Conservation (phyloP, 2,113 vertebrate species). For the Amblyopsis rosae region DNA sequence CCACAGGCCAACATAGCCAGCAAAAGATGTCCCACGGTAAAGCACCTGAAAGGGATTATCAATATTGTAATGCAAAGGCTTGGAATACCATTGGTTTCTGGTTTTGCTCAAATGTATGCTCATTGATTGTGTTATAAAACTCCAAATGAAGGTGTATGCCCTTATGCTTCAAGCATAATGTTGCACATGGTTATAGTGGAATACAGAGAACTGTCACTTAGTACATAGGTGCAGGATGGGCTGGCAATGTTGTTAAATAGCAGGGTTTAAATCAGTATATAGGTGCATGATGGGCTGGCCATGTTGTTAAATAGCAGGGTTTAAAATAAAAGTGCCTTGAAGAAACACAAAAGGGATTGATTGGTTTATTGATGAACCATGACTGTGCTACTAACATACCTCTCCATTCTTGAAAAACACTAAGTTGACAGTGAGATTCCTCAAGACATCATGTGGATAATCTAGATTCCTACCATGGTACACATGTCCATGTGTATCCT, state of each 20-base stretch:
- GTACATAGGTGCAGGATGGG: no score
- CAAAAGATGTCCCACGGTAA: slow-evolving; percentile 87
- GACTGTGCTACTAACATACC: slow-evolving; percentile 66
- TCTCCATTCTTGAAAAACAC: slow-evolving; percentile 81
- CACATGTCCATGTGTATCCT: slow-evolving; percentile 83
- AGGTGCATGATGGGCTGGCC: no score
- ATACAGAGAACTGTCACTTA: no score
- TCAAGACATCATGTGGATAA: slow-evolving; percentile 79
- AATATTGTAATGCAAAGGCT: neutral
- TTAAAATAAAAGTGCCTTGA: neutral
- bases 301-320: neutral
- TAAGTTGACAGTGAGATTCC: slow-evolving; percentile 84
- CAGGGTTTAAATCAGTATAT: no score
- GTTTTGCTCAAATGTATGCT: no score
- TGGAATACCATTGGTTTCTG: neutral
- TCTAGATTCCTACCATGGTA: slow-evolving; percentile 94
- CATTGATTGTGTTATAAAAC: no score
- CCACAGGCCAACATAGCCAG: slow-evolving; percentile 93
- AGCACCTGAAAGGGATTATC: slow-evolving; percentile 70
- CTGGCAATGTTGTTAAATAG: neutral
- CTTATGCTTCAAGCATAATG: no score
- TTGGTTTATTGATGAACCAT: neutral
- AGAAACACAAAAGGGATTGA: neutral
- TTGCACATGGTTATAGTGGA: no score
- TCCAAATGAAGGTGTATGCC: no score